Evolutionary conservation across 1,140 invertebrate species (phyloP).

Genomic region (Bombus soroeensis): DNA sequence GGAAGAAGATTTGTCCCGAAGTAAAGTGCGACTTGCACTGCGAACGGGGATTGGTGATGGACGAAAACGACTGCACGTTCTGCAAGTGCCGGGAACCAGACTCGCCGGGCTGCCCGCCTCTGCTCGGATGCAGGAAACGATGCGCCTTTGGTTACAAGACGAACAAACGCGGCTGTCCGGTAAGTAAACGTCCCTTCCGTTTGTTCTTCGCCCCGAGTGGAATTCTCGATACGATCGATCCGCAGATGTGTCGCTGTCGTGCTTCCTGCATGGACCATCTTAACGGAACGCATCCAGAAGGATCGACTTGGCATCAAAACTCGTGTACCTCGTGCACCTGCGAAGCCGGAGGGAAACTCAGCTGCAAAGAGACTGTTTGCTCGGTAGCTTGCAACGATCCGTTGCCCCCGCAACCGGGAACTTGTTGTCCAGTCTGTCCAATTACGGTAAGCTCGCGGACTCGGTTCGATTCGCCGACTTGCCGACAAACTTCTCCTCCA

Average conservation of each 20-base stretch:
- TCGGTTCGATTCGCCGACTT: neutral
- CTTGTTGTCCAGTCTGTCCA: conserved; percentile 78
- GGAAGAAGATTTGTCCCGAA: conserved; percentile 71
- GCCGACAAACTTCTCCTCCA: accelerated
- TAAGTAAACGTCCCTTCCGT: conserved; percentile 54
- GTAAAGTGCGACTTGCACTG: conserved; percentile 76
- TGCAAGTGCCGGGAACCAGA: conserved; percentile 73
- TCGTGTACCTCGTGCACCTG: conserved; percentile 77
- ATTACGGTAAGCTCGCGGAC: conserved; percentile 68
- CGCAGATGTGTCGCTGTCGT: conserved; percentile 76
- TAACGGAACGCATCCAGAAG: conserved; percentile 75
- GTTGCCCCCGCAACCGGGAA: conserved; percentile 70
- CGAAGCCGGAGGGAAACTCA: conserved; percentile 72
- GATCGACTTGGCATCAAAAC: conserved; percentile 75
- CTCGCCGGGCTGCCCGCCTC: conserved; percentile 62
- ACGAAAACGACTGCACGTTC: conserved; percentile 76
- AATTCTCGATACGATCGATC: neutral
- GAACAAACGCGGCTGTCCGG: conserved; percentile 75
- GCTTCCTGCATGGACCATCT: conserved; percentile 73
- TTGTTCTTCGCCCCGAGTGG: too few species aligned
- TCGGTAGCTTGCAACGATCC: conserved; percentile 75
- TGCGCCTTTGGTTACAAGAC: conserved; percentile 76
- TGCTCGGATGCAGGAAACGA: conserved; percentile 73
- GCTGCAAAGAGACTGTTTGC: conserved; percentile 78
- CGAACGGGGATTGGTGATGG: conserved; percentile 73